A percentile compares a stretch with the other conserved stretches of the same genome.
Conservation (phyloP, 2,797 vertebrate genomes). For the Sebastiscus tertius region DNA sequence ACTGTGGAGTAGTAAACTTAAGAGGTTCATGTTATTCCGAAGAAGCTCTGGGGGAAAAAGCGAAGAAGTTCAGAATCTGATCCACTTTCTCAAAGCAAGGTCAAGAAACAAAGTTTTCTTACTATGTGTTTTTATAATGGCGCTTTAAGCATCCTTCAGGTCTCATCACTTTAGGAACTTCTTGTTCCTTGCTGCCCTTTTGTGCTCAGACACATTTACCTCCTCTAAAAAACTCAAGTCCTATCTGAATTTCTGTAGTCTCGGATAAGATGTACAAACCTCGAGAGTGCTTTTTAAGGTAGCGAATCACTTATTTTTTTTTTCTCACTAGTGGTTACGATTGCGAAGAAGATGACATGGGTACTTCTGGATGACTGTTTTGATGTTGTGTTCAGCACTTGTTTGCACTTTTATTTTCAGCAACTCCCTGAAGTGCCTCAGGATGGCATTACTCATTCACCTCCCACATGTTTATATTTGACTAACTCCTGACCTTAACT, state of each 20-base stretch:
- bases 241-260: background rate
- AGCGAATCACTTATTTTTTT: background rate
- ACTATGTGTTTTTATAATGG: background rate
- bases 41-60: background rate
- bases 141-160: background rate
- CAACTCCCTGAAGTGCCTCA: background rate
- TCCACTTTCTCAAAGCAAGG: background rate
- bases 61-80: background rate
- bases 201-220: background rate
- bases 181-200: background rate
- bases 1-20: background rate
- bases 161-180: background rate
- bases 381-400: background rate
- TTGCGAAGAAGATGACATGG: background rate
- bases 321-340: background rate
- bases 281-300: background rate
- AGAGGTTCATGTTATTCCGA: background rate
- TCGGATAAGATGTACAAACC: background rate
- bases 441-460: background rate
- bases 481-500: constrained; percentile 10
- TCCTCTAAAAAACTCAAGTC: background rate
- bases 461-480: background rate
- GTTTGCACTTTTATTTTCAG: background rate
- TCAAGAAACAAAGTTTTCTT: background rate
- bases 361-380: background rate